phyloP scores from a whole-genome alignment of 2,888 invertebrate species.

The Trichopoda pennipes region DNA sequence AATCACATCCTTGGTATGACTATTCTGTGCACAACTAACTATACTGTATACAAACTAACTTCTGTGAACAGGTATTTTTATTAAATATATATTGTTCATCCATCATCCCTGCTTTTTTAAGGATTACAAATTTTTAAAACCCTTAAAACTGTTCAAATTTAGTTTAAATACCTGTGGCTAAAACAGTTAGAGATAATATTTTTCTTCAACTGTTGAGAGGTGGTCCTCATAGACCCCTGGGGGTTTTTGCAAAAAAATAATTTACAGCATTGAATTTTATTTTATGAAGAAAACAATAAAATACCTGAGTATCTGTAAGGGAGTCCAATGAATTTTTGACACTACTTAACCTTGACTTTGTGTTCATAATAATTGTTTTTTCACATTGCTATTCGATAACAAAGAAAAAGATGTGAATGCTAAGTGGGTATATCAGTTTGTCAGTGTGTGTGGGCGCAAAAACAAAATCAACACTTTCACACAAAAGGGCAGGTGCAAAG shows the following conservation, averaged over 20 bases:
- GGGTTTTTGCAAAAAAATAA: slow-evolving; percentile 6
- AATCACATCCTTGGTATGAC: too few relatives aligned
- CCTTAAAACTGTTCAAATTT: too few relatives aligned
- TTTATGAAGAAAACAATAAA: slow-evolving; percentile 7
- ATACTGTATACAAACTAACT: too few relatives aligned
- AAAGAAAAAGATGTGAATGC: not conserved
- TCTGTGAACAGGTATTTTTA: too few relatives aligned
- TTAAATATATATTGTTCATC: too few relatives aligned
- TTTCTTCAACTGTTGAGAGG: not conserved
- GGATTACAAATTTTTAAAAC: too few relatives aligned
- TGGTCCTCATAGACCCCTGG: not conserved
- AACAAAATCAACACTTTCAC: not conserved
- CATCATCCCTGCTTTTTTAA: too few relatives aligned
- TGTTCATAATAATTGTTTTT: slow-evolving; percentile 2
- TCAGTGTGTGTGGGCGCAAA: not conserved
- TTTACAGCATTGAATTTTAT: slow-evolving; percentile 16
- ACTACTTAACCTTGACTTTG: slow-evolving; percentile 47
- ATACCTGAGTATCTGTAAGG: slow-evolving; percentile 27
- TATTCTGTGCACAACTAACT: too few relatives aligned
- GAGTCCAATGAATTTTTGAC: slow-evolving; percentile 25
- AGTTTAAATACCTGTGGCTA: not conserved
- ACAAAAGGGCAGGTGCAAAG: slow-evolving; percentile 54
- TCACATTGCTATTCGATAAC: not conserved
- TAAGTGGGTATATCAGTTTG: slow-evolving; percentile 2
- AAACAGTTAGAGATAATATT: not conserved